Evolutionary conservation across 2,113 vertebrate genomes (phyloP), one percentile per base, ranked within the genome.

Genomic region (Upupa epops): DNA sequence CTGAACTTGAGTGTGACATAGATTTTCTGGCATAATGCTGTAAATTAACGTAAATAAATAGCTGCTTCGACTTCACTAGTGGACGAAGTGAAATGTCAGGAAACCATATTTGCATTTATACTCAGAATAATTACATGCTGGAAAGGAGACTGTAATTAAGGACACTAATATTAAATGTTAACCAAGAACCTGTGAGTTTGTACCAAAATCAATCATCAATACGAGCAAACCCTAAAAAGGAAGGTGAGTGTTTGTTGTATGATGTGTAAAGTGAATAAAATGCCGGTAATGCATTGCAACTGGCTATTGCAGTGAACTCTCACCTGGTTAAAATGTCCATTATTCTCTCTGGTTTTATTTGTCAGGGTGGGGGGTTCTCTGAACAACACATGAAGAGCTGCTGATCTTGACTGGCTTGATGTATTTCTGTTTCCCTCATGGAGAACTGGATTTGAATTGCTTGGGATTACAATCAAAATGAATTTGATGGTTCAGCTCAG

Each of bases 401-500:
- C n/a, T 72, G 31, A 75, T 91, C 63, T 73, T 89, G 36, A 58
- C 31, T 83, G 79, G 85, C 11, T 92, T 92, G 92, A 48, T 75
- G 32, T 71, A 94, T 96, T 90, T 86, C 95, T 78, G 89, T 91
- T 93, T 94, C 15, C 32, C 26, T 89, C 46, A 58, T 76, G 40
- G n/a, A 87, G 52, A 93, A 91, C 45, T 60, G 69, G 31, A 92
- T 95, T 92, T 96, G 68, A 90, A 95, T 58, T 83, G 66, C 28
- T 95, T 93, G 76, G 87, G 60, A 93, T 95, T 94, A 94, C 60
- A 96, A 94, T 95, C n/a, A 0, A 95, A 96, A 94, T 93, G 5
- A 94, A 95, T 96, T 92, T 94, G 78, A 92, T 93, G 52, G 79
- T 92, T 96, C 85, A 84, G 56, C 81, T 93, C 76, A 96, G 37